A percentile compares a stretch with the other conserved stretches of the same genome.
These are phyloP conservation scores for Stichodactyla mertensii DNA, from an alignment of 64 coral and sea anemone species.

Conservation along the genomic window DNA sequence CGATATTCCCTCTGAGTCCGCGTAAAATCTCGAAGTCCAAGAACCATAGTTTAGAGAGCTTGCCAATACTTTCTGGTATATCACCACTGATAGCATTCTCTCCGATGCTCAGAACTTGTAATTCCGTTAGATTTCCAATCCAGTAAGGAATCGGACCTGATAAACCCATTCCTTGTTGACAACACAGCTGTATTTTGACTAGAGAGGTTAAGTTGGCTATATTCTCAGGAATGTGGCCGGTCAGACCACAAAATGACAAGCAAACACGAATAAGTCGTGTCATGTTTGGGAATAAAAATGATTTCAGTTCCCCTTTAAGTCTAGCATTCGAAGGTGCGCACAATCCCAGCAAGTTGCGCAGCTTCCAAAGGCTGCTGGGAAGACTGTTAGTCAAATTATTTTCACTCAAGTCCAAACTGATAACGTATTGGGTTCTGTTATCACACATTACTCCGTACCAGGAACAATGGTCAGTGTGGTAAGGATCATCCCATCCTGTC, in stretches of 20 bases:
- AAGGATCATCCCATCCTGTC: constrained; percentile 35
- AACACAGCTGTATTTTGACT: constrained; percentile 70
- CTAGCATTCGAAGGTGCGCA: constrained; percentile 20
- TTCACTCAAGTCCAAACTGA: constrained; percentile 31
- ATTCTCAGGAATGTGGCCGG: constrained; percentile 35
- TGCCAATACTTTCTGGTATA: constrained; percentile 68
- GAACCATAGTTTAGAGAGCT: constrained; percentile 54
- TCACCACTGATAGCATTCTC: constrained; percentile 37
- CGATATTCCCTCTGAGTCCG: constrained; percentile 18
- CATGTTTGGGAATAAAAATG: constrained; percentile 68
- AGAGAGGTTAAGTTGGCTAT: constrained; percentile 34
- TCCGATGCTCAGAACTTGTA: constrained; percentile 64
- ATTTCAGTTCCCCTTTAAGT: constrained; percentile 27
- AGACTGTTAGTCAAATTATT: constrained; percentile 67
- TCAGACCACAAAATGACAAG: constrained; percentile 25
- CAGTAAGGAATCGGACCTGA: constrained; percentile 45
- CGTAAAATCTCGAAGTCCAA: constrained; percentile 50
- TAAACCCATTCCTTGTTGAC: constrained; percentile 46
- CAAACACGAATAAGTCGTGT: constrained; percentile 39
- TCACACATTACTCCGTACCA: constrained; percentile 69
- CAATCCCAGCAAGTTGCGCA: constrained; percentile 62
- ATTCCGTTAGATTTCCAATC: constrained; percentile 61
- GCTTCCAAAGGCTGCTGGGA: constrained; percentile 67
- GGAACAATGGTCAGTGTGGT: constrained; percentile 31
- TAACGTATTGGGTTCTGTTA: constrained; percentile 33